Evolutionary conservation across 2,113 vertebrate genomes (phyloP).

Genomic region (Pitta sordida): DNA sequence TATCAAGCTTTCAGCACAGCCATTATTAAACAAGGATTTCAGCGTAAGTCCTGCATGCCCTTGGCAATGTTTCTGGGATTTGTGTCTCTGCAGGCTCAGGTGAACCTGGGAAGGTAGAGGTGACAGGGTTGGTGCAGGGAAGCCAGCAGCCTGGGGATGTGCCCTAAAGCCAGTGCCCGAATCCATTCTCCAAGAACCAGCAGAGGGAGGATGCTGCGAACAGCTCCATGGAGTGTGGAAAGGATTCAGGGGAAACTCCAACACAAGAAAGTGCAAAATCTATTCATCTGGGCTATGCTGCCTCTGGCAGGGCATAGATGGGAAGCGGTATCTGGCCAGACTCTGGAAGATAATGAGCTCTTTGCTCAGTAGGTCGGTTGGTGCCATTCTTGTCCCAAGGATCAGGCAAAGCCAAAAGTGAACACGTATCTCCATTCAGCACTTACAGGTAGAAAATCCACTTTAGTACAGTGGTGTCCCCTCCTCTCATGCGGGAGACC

Average conservation of each 20-base stretch:
- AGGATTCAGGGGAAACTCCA: background rate
- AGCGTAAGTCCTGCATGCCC: background rate
- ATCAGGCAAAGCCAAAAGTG: background rate
- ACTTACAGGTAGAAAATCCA: background rate
- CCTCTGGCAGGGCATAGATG: fast-evolving
- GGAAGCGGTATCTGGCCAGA: background rate
- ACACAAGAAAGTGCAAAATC: background rate
- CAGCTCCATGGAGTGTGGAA: background rate
- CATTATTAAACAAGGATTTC: background rate
- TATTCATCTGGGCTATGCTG: background rate
- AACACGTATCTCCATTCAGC: background rate
- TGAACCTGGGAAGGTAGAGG: background rate
- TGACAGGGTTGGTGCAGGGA: background rate
- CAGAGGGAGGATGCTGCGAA: fast-evolving
- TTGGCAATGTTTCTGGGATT: background rate
- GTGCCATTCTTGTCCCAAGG: background rate
- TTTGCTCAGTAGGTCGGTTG: background rate
- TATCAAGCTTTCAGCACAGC: background rate
- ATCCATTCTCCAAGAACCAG: fast-evolving
- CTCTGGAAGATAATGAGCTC: background rate
- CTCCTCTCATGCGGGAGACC: too few species aligned
- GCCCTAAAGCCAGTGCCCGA: background rate
- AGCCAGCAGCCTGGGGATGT: background rate
- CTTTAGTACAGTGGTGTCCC: too few species aligned
- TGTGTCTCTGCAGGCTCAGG: background rate